Percentiles rank a stretch among this genome's conserved stretches.
These are phyloP conservation scores for Momotus momota DNA, from an alignment of 2,797 vertebrate genomes.

Conservation along the genomic window DNA sequence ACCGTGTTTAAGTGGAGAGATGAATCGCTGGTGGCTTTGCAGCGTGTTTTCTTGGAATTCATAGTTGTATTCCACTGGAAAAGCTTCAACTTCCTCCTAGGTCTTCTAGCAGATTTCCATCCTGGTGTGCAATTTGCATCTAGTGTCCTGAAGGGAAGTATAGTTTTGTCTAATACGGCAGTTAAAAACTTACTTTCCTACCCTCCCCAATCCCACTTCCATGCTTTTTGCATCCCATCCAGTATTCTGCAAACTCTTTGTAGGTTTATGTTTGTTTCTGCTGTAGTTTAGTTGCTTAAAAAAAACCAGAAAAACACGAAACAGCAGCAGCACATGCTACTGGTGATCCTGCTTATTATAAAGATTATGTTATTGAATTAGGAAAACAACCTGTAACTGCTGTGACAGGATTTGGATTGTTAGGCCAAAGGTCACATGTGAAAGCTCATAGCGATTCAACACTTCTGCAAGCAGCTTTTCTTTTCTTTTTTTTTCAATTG, in stretches of 20 bases:
- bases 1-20: background rate
- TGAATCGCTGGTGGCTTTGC: background rate
- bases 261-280: background rate
- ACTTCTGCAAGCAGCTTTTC: slow-evolving; percentile 80
- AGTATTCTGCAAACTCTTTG: background rate
- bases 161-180: background rate
- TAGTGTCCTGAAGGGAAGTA: slow-evolving; percentile 60
- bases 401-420: slow-evolving; percentile 85
- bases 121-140: background rate
- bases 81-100: slow-evolving; percentile 16
- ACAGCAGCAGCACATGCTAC: background rate
- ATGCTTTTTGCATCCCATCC: background rate
- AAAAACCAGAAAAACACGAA: background rate
- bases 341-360: background rate
- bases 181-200: background rate
- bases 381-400: slow-evolving; percentile 81
- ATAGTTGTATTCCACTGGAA: slow-evolving; percentile 36
- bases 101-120: slow-evolving; percentile 17
- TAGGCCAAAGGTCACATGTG: slow-evolving; percentile 83
- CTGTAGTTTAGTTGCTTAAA: background rate
- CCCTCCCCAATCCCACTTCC: background rate
- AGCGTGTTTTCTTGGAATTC: background rate
- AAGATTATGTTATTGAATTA: slow-evolving; percentile 32
- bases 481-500: slow-evolving; percentile 60
- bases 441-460: slow-evolving; percentile 84